Base-by-base conservation (phyloP, 2,113 vertebrate genomes). In the Phrynosoma blainvillii region DNA sequence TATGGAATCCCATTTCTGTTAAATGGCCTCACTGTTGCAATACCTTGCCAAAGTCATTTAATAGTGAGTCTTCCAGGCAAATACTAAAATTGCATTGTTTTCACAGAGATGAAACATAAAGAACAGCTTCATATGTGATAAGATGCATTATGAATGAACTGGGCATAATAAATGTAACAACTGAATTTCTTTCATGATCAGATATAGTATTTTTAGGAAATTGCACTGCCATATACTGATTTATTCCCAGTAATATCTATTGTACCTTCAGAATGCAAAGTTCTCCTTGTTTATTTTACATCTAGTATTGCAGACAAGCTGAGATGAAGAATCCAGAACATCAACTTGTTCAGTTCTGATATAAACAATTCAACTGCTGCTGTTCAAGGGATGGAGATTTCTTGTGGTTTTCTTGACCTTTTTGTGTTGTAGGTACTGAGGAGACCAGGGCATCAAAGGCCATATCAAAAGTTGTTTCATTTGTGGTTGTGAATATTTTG, bases 171-270 rank as follows among this genome's bases (percentile, higher is more conserved):
- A 76, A 59, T 85, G 84, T 40, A 14, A 14, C 30, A 21, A 54
- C 27, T 12, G n/a, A 84, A 84, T 32, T 54, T 47, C 36, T 74
- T 30, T 82, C 47, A 89, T 74, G 47, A 84, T 2, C 30, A 84
- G n/a, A 40, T n/a, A 71, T 32, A 82, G 20, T 23, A 70, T 87
- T 88, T 91, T 40, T 89, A 88, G 82, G 89, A 92, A 82, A 66
- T 83, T 90, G 76, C 77, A n/a, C 3, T 87, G 11, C 82, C 21
- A n/a, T 30, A 56, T 79, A 52, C 78, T 81, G 42, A 74, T n/a
- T 1, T 47, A 18, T 84, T 82, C 6, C 56, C 21, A 21, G 54
- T 12, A 79, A 90, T 84, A 52, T 87, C 13, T 90, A 2, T 3
- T 5, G 14, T 86, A 62, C 78, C 90, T 91, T 79, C 42, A 47